Evolutionary conservation across 2,797 vertebrate species (phyloP).

Genomic region (Enteromius radiatus): DNA sequence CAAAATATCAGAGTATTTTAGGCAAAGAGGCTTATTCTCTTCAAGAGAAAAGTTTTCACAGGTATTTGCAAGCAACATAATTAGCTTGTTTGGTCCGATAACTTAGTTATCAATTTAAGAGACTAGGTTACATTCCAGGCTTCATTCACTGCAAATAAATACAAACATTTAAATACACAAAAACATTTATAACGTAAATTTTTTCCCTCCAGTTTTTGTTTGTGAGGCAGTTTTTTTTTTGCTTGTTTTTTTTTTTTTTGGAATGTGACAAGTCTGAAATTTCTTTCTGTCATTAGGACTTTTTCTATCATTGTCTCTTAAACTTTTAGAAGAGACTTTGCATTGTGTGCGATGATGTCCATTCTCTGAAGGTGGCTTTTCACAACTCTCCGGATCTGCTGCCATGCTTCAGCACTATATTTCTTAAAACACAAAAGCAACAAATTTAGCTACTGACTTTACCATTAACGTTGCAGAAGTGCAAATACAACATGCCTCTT

Average conservation of each 20-base stretch:
- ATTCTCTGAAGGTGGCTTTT: constrained; percentile 42
- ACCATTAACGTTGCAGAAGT: neutral
- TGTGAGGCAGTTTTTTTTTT: neutral
- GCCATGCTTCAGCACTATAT: constrained; percentile 36
- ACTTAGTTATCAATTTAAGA: neutral
- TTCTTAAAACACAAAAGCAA: constrained; percentile 37
- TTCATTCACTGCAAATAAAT: neutral
- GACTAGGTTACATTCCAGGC: neutral
- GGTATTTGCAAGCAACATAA: neutral
- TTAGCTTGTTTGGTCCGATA: neutral
- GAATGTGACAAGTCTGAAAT: neutral
- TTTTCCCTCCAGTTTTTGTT: neutral
- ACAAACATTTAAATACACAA: neutral
- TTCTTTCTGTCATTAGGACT: neutral
- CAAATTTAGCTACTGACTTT: neutral
- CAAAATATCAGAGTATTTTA: neutral
- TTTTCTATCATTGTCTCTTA: neutral
- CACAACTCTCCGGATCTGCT: constrained; percentile 41
- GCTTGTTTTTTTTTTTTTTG: neutral
- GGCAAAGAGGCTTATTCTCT: neutral
- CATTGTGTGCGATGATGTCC: constrained; percentile 18
- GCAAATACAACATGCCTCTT: neutral
- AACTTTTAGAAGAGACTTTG: neutral
- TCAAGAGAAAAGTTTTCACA: neutral
- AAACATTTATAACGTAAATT: neutral